These are phyloP conservation scores for Baryphthengus martii DNA, from an alignment of 2,113 vertebrate species.

Conservation along the genomic window DNA sequence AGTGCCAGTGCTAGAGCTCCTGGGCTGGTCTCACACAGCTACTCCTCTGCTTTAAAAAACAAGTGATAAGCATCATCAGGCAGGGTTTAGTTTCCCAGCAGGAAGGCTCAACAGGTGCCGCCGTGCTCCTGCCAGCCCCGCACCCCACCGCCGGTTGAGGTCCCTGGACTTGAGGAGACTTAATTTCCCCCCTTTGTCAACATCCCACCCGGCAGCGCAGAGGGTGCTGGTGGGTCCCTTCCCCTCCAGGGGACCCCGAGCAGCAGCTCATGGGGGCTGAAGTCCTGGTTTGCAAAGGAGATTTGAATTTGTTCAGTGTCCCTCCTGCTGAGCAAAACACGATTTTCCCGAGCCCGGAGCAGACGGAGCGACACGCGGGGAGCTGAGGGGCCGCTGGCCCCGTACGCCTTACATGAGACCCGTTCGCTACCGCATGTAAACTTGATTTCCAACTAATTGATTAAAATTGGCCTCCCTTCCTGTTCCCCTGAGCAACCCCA, in stretches of 20 bases:
- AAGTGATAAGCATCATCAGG: neutral
- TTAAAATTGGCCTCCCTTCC: neutral
- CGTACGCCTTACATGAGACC: rapidly evolving
- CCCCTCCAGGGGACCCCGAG: rapidly evolving
- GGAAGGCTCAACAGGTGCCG: neutral
- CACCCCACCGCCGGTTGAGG: rapidly evolving
- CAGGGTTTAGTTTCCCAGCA: neutral
- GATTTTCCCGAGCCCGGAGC: neutral
- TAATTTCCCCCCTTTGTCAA: no score
- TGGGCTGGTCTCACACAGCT: neutral
- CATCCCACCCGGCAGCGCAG: rapidly evolving
- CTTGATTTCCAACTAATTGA: neutral
- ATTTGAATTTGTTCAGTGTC: neutral
- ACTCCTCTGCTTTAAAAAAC: neutral
- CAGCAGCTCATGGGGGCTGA: neutral
- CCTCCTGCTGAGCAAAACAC: neutral
- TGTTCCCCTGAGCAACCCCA: neutral
- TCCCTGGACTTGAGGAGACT: neutral
- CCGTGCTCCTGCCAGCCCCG: neutral
- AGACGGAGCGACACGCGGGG: neutral
- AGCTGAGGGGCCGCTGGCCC: rapidly evolving
- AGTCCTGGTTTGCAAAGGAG: neutral
- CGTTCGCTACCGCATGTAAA: neutral
- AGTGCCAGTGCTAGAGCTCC: rapidly evolving
- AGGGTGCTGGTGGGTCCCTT: neutral